Evolutionary conservation across 2,888 invertebrate genomes (phyloP).

Genomic region (Limulus polyphemus): DNA sequence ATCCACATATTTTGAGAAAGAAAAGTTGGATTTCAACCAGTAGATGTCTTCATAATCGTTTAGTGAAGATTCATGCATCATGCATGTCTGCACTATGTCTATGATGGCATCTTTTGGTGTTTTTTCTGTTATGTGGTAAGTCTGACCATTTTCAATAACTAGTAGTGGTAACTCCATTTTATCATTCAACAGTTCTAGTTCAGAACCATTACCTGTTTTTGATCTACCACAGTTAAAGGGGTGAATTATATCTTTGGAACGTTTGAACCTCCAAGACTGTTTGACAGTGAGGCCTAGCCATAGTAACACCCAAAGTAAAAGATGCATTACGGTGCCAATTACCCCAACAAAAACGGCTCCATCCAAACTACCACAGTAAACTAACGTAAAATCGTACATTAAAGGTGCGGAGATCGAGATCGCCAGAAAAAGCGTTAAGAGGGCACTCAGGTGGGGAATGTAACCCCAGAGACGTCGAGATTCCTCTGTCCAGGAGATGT

Average conservation of each 20-base stretch:
- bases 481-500: slow-evolving; percentile 42
- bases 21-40: slow-evolving; percentile 32
- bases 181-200: too few species aligned
- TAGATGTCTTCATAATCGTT: slow-evolving; percentile 34
- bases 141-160: slow-evolving; percentile 54
- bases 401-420: slow-evolving; percentile 66
- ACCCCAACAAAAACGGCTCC: slow-evolving; percentile 49
- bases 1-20: slow-evolving; percentile 20
- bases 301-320: slow-evolving; percentile 69
- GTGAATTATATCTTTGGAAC: background rate
- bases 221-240: background rate
- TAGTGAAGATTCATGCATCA: slow-evolving; percentile 3
- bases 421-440: slow-evolving; percentile 59
- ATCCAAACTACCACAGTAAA: slow-evolving; percentile 60
- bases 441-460: slow-evolving; percentile 67
- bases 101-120: slow-evolving; percentile 53
- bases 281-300: slow-evolving; percentile 73
- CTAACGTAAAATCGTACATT: slow-evolving; percentile 66
- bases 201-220: slow-evolving; percentile 42
- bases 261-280: slow-evolving; percentile 55
- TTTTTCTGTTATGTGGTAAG: slow-evolving; percentile 47
- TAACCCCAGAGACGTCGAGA: slow-evolving; percentile 50
- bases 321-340: slow-evolving; percentile 54
- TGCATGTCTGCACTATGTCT: slow-evolving; percentile 20
- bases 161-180: slow-evolving; percentile 44